Percentiles rank a stretch among this genome's conserved stretches.
These are phyloP conservation scores for Typhlomys cinereus DNA, from an alignment of 2,113 vertebrate species.

Conservation along the genomic window DNA sequence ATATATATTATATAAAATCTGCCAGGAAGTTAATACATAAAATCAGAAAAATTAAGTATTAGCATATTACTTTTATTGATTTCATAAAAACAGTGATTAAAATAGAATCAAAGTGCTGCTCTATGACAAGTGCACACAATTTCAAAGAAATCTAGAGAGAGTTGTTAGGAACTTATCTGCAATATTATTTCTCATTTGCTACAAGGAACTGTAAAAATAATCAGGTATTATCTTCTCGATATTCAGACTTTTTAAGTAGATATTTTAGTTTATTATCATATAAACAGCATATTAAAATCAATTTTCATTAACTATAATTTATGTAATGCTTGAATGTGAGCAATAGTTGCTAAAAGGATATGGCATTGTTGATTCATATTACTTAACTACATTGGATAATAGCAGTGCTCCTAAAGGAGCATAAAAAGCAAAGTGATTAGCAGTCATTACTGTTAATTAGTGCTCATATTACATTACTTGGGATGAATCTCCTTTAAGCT, in stretches of 20 bases:
- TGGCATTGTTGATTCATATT: slow-evolving; percentile 85
- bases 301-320: slow-evolving; percentile 82
- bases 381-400: slow-evolving; percentile 87
- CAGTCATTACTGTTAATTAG: slow-evolving; percentile 89
- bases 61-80: slow-evolving; percentile 56
- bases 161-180: slow-evolving; percentile 75
- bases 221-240: slow-evolving; percentile 43
- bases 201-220: slow-evolving; percentile 68
- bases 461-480: slow-evolving; percentile 84
- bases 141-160: slow-evolving; percentile 61
- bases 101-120: slow-evolving; percentile 61
- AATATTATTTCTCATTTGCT: slow-evolving; percentile 74
- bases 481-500: slow-evolving; percentile 80
- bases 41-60: slow-evolving; percentile 71
- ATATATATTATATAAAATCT: slow-evolving; percentile 51
- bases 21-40: slow-evolving; percentile 60
- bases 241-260: slow-evolving; percentile 77
- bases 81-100: slow-evolving; percentile 62
- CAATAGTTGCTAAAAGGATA: slow-evolving; percentile 81
- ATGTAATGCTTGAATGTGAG: slow-evolving; percentile 85
- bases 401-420: slow-evolving; percentile 85
- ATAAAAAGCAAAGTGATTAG: slow-evolving; percentile 88
- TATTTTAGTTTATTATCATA: slow-evolving; percentile 77
- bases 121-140: slow-evolving; percentile 56
- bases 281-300: slow-evolving; percentile 83